phyloP scores from a whole-genome alignment of 2,113 vertebrate species.

The Aptenodytes forsteri region DNA sequence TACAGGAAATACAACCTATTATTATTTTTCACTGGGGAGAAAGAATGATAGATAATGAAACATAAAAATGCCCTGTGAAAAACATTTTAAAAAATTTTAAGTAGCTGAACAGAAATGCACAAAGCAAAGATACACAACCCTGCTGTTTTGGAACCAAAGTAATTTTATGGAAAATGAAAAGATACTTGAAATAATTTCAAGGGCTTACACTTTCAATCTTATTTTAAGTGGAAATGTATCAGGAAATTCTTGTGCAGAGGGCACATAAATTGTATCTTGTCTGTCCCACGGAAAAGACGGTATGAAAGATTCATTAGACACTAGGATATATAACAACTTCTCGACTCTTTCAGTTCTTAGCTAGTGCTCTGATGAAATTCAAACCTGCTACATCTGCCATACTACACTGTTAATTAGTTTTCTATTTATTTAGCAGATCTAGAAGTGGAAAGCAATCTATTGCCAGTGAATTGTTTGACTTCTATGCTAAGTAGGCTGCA shows the following conservation, averaged over 20 bases:
- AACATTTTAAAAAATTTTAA: conserved; percentile 39
- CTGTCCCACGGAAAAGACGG: not conserved
- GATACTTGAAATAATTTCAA: conserved; percentile 28
- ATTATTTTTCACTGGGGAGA: conserved; percentile 15
- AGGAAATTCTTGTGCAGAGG: not conserved
- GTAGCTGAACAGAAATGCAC: conserved; percentile 1
- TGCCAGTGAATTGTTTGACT: conserved; percentile 80
- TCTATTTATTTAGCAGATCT: conserved; percentile 84
- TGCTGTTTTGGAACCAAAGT: not conserved
- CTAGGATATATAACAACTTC: conserved; percentile 3
- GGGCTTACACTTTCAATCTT: not conserved
- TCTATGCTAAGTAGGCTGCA: conserved; percentile 78
- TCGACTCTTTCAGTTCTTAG: conserved; percentile 53
- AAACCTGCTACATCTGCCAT: conserved; percentile 68
- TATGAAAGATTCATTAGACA: not conserved
- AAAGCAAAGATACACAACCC: not conserved
- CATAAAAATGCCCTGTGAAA: conserved; percentile 22
- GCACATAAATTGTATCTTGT: not conserved
- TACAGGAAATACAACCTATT: not conserved
- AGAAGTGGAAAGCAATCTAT: conserved; percentile 77
- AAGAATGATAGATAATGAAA: not conserved
- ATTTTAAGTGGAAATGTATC: not conserved
- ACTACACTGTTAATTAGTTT: conserved; percentile 82
- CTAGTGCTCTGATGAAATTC: conserved; percentile 74
- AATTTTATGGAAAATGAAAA: conserved; percentile 43